A percentile compares a stretch with the other conserved stretches of the same genome.
These are phyloP conservation scores for Sebastes oblongus DNA, from an alignment of 2,797 vertebrate genomes.

Conservation along the genomic window DNA sequence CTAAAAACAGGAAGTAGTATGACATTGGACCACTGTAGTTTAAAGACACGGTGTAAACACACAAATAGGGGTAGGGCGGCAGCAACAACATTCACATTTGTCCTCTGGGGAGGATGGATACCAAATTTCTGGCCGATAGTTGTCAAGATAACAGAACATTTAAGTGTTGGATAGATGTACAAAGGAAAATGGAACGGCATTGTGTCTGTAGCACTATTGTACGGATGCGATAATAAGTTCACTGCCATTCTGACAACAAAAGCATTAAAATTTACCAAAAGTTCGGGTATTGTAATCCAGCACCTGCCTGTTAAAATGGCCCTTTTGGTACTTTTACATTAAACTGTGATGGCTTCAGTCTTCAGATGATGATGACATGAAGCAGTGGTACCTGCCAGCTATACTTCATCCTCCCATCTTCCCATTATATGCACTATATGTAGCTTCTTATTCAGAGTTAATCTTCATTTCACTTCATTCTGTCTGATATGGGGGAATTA, in stretches of 20 bases:
- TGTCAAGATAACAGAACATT: not conserved
- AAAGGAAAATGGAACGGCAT: too few species aligned
- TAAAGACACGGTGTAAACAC: not conserved
- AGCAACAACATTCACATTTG: not conserved
- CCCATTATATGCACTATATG: not conserved
- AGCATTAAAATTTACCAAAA: not conserved
- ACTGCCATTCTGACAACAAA: not conserved
- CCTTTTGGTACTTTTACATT: not conserved
- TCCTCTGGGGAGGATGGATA: not conserved
- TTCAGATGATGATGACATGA: not conserved
- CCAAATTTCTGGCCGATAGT: not conserved
- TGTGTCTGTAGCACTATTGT: not conserved
- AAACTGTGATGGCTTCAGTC: not conserved
- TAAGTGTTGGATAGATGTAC: not conserved
- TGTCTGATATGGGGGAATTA: constrained; percentile 8
- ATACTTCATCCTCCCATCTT: not conserved
- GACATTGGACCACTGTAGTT: not conserved
- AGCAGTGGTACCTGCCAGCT: not conserved
- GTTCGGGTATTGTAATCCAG: not conserved
- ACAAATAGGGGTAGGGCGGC: too few species aligned
- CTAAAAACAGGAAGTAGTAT: not conserved
- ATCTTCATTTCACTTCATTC: not conserved
- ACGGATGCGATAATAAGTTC: not conserved
- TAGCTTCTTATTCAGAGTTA: not conserved
- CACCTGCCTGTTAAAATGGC: not conserved